Conservation (phyloP, 2,797 vertebrate genomes). For the Myotis findleyi region DNA sequence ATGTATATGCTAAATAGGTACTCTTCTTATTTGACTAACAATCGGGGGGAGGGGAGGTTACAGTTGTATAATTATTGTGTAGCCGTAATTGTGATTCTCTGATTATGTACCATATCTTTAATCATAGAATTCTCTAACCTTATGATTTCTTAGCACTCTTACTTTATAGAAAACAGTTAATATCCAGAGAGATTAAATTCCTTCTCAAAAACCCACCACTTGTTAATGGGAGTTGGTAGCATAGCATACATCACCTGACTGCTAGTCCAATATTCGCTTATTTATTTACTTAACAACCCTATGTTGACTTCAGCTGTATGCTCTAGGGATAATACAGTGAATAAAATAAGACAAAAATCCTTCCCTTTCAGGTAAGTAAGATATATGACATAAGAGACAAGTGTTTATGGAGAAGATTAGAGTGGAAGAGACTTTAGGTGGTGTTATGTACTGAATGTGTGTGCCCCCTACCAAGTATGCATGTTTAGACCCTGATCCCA, state of each 20-base stretch:
- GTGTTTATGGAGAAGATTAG: neutral
- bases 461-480: neutral
- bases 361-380: conserved; percentile 10
- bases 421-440: neutral
- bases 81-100: neutral
- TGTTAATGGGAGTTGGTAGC: neutral
- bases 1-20: neutral
- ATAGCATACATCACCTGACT: neutral
- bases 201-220: conserved; percentile 26
- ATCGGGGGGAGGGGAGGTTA: neutral
- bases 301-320: neutral
- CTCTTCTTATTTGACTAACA: conserved; percentile 30
- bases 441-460: neutral
- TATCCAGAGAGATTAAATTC: neutral
- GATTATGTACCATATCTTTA: conserved; percentile 31
- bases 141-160: neutral
- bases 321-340: neutral
- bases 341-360: neutral
- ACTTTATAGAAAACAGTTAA: conserved; percentile 15
- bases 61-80: neutral
- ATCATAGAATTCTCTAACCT: conserved; percentile 12
- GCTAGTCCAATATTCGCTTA: neutral
- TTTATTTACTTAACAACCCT: neutral
- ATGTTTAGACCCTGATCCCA: neutral
- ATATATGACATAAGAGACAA: neutral